Percentiles rank a stretch among this genome's conserved stretches.
Evolutionary conservation across 2,113 vertebrate species (phyloP).

Genomic region (Sinocyclocheilus grahami): DNA sequence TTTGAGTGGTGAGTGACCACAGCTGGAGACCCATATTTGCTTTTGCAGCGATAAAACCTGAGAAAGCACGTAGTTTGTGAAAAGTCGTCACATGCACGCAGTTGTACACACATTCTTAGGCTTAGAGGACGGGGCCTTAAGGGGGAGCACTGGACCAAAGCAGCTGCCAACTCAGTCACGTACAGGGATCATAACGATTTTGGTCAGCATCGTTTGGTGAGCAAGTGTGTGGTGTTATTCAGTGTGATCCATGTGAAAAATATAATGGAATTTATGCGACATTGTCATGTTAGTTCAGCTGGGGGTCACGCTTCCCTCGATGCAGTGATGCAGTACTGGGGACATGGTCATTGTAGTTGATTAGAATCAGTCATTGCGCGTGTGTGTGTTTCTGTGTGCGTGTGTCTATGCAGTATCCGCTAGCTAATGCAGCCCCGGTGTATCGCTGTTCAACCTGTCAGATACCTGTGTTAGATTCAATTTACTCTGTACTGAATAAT

Average conservation of each 20-base stretch:
- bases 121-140: not conserved
- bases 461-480: constrained; percentile 80
- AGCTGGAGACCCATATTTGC: not conserved
- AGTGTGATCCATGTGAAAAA: constrained; percentile 55
- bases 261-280: constrained; percentile 68
- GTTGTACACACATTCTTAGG: constrained; percentile 26
- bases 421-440: constrained; percentile 77
- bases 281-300: constrained; percentile 60
- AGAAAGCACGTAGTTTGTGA: constrained; percentile 39
- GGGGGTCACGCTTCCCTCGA: constrained; percentile 56
- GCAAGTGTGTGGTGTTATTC: constrained; percentile 43
- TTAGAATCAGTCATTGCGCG: constrained; percentile 63
- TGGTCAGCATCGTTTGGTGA: constrained; percentile 44
- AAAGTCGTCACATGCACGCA: constrained; percentile 15
- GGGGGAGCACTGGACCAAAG: constrained; percentile 57
- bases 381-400: constrained; percentile 58
- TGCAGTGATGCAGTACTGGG: constrained; percentile 61
- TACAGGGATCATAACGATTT: constrained; percentile 49
- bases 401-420: constrained; percentile 75
- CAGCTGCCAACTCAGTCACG: constrained; percentile 60
- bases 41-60: constrained; percentile 19
- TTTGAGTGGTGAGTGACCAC: constrained; percentile 15
- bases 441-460: constrained; percentile 79
- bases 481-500: constrained; percentile 83
- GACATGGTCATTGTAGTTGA: constrained; percentile 70